Percentiles rank a stretch among this genome's conserved stretches.
phyloP scores from a whole-genome alignment of 30 jellyfish, hydroid and myxozoan species.

The Turritopsis rubra region DNA sequence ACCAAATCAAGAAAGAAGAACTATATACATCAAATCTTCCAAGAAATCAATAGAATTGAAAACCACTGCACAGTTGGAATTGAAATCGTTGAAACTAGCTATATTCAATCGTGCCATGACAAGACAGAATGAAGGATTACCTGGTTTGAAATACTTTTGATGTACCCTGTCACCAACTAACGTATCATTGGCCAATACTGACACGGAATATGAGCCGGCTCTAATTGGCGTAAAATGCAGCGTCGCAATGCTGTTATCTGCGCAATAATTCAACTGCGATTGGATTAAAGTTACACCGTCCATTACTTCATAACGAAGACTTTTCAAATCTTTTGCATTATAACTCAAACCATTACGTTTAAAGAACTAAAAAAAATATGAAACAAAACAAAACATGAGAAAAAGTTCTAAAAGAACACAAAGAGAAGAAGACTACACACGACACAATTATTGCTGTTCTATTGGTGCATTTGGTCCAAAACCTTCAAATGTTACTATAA shows the following conservation, averaged over 20 bases:
- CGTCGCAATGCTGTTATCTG: neutral
- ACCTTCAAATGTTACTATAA: too few species aligned
- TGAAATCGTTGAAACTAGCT: too few species aligned
- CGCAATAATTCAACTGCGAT: neutral
- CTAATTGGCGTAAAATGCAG: constrained; percentile 31
- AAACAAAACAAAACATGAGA: neutral
- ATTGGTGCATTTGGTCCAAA: neutral
- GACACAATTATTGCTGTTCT: too few species aligned
- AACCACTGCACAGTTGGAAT: too few species aligned
- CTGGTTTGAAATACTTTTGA: constrained; percentile 26
- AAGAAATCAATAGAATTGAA: too few species aligned
- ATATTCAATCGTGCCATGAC: too few species aligned
- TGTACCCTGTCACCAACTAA: constrained; percentile 10
- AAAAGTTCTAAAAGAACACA: too few species aligned
- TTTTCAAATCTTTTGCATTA: neutral
- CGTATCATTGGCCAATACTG: constrained; percentile 36
- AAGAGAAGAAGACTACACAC: too few species aligned
- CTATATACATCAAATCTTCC: too few species aligned
- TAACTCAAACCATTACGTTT: constrained; percentile 18
- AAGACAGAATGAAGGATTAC: constrained; percentile 1
- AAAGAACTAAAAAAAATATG: constrained; percentile 3
- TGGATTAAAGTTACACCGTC: neutral
- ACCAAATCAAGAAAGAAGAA: too few species aligned
- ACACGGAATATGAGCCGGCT: constrained; percentile 28
- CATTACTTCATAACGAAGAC: constrained; percentile 24